A percentile compares a stretch with the other conserved stretches of the same genome.
These are phyloP conservation scores for Eupithecia tripunctaria DNA, from an alignment of 2,888 invertebrate genomes.

Conservation along the genomic window DNA sequence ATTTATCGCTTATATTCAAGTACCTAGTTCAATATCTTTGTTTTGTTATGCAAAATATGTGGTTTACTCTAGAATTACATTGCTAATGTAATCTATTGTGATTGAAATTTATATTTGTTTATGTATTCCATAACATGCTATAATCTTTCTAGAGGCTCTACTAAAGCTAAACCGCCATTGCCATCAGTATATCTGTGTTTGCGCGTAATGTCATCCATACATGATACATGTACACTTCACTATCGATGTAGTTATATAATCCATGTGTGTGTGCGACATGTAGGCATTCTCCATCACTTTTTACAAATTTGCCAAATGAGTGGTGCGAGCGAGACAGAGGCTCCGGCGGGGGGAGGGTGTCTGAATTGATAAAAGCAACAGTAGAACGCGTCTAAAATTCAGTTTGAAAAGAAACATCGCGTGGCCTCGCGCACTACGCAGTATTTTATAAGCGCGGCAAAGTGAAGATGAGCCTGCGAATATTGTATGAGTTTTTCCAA, in stretches of 20 bases:
- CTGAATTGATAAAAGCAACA: constrained; percentile 83
- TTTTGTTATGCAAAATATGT: constrained; percentile 6
- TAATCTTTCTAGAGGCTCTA: constrained; percentile 36
- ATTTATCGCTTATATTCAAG: constrained; percentile 44
- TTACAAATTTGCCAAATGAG: constrained; percentile 49
- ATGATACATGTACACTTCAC: constrained; percentile 52
- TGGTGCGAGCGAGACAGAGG: constrained; percentile 66
- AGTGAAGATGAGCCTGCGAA: constrained; percentile 77
- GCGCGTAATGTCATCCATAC: constrained; percentile 57
- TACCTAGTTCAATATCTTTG: not conserved
- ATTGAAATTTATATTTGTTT: constrained; percentile 6
- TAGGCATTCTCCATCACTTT: constrained; percentile 64
- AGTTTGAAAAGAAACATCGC: constrained; percentile 73
- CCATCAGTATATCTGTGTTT: constrained; percentile 40
- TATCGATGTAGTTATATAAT: constrained; percentile 59
- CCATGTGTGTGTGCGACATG: constrained; percentile 49
- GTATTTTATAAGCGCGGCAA: constrained; percentile 62
- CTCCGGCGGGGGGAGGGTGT: constrained; percentile 67
- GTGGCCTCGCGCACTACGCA: constrained; percentile 60
- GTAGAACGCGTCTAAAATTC: constrained; percentile 77
- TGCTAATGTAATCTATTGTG: not conserved
- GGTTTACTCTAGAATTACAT: not conserved
- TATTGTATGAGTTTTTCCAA: constrained; percentile 69
- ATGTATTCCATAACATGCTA: constrained; percentile 39
- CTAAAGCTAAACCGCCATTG: constrained; percentile 35